These are phyloP conservation scores for Adelognathus sp. DNA, from an alignment of 2,888 invertebrate species.

Conservation along the genomic window DNA sequence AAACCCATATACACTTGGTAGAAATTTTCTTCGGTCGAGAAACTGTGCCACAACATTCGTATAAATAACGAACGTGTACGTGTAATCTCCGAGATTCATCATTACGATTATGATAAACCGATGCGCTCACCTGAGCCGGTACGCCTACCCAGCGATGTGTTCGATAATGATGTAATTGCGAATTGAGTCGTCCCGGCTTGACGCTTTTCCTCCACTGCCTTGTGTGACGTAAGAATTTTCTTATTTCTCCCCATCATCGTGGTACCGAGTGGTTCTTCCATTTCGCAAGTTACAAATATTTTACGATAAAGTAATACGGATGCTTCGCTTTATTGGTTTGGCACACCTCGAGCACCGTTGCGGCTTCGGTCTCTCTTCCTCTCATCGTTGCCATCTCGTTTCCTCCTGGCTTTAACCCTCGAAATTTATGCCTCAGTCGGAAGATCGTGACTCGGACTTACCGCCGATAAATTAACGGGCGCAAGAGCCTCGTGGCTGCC, in stretches of 20 bases:
- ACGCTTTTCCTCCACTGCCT: constrained; percentile 2
- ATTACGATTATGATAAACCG: constrained; percentile 44
- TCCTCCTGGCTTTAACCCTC: not conserved
- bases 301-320: not conserved
- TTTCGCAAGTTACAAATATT: not conserved
- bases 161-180: constrained; percentile 45
- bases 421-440: constrained; percentile 13
- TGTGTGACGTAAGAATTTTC: not conserved
- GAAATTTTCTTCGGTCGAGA: constrained; percentile 6
- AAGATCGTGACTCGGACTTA: constrained; percentile 34
- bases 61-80: constrained; percentile 39
- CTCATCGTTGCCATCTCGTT: constrained; percentile 2
- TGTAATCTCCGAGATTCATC: constrained; percentile 40
- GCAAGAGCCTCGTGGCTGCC: constrained; percentile 9
- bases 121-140: not conserved
- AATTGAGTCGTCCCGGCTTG: constrained; percentile 36
- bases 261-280: not conserved
- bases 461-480: constrained; percentile 37
- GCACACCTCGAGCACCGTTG: no score
- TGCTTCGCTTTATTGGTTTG: not conserved
- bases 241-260: not conserved
- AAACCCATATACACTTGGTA: not conserved
- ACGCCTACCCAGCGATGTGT: constrained; percentile 5
- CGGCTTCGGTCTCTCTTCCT: not conserved
- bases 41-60: constrained; percentile 1